Base-by-base conservation (phyloP, 30 jellyfish, hydroid and myxozoan species). In the Catostylus mosaicus region DNA sequence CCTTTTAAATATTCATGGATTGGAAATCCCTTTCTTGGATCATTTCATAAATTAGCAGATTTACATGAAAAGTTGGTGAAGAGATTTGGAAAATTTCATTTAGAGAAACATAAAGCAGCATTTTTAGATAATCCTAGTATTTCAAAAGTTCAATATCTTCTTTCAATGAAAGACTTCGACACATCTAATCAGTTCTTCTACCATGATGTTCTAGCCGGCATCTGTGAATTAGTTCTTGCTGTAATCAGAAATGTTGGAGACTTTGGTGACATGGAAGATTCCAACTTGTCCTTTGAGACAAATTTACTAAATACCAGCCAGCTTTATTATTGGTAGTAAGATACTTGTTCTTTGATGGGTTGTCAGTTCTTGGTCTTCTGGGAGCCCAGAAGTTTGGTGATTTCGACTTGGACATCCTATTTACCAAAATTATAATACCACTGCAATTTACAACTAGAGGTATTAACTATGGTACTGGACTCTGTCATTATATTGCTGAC, bases 171-270 rank as follows among this genome's bases (percentile, higher is more conserved):
- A 24, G 78, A 81, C 50, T 81, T 81, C 67, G 91, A 81, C 22
- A 56, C 84, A 7, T 81, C 78, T 19, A 81, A 66, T 81, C 68
- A 81, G 23, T 67, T 81, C 69, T 81, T 3, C 37, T 79, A 33
- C 45, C 84, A 72, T 62, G 91, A 81, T 54, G 75, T 81, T 5
- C 35, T 81, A 6, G 77, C 91, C n/a, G 84, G 91, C n/a, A 14
- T 81, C 27, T 47, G 62, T 40, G 84, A 81, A 50, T 67, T 81
- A n/a, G 19, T 34, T 43, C 36, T 33, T 10, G 77, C 45, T 18
- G 29, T 52, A 29, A 38, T 27, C 12, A 30, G n/a, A 18, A 45
- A 64, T 36, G 11, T 45, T 78, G 81, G 30, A n/a, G 47, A 50
- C 2, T 16, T 30, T 3, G 88, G 33, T 47, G 47, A 38, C 34